Base-by-base conservation (phyloP, 2,888 invertebrate genomes). In the Unio pictorum region DNA sequence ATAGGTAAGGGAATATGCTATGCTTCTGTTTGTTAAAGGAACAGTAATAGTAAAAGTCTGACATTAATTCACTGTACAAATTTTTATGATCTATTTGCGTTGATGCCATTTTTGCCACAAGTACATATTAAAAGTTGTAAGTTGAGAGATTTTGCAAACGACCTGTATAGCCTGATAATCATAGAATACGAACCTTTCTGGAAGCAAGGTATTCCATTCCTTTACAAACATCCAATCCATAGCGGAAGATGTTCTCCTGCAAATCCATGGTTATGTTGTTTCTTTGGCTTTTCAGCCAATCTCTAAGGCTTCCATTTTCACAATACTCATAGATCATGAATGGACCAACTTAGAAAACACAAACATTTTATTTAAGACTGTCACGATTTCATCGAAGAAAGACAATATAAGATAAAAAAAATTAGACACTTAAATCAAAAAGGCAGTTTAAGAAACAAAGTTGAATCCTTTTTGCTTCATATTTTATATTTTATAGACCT, bases 131-230 rank as follows among this genome's bases (percentile, higher is more conserved):
- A 3, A 8, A 23, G 26, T 5, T 15, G 26, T 20, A 23, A n/a
- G 15, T 26, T n/a, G 7, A 34, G 8, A 34, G 1, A 8, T 3
- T 8, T 23, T 15, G 3, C 1, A 15, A 26, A 23, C 15, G 5
- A 20, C n/a, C 7, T 28, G 17, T 17, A 61, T 61, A 23, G 17
- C 20, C 45, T 61, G 54, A 15, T 23, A 30, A 15, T 59, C 26
- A 28, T 55, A 55, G 5, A 28, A 54, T 26, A 18, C 57, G 65
- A 61, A 80, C 81, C 68, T 70, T 61, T 71, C 73, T 77, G 23
- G 72, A 71, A 5, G 81, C 81, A 5, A 84, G 69, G 62, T 80
- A 82, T 66, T 81, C 79, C 82, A 84, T 84, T 26, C 82, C 84
- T 60, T 79, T 78, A 4, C 75, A 75, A n/a, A 79, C 67, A 28